Conservation (phyloP, 2,113 vertebrate genomes). For the Motacilla tschutschensis region DNA sequence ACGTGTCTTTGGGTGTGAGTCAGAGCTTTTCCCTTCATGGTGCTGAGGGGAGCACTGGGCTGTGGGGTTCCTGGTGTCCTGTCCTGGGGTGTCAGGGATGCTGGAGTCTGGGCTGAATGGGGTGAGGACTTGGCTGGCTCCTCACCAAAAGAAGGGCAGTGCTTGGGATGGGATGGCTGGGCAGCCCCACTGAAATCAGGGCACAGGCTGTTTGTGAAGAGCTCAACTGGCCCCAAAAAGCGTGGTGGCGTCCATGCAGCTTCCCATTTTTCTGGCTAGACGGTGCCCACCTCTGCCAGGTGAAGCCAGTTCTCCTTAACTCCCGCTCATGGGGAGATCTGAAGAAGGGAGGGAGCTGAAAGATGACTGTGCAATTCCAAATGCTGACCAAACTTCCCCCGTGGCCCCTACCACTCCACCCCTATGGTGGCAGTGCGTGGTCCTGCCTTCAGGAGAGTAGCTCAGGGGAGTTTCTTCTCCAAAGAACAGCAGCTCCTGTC, state of each 20-base stretch:
- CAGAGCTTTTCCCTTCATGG: not conserved
- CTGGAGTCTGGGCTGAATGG: not conserved
- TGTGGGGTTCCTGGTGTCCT: not conserved
- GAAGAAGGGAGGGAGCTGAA: not conserved
- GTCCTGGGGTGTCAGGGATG: not conserved
- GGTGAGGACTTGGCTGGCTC: not conserved
- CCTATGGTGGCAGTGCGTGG: accelerated
- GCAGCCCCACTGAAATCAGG: not conserved
- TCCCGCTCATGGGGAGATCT: accelerated
- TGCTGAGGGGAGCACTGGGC: not conserved
- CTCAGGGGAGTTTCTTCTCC: not conserved
- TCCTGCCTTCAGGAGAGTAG: not conserved
- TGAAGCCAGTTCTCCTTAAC: not conserved
- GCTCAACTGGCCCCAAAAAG: not conserved
- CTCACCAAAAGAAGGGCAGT: not conserved
- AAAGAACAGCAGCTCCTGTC: not conserved
- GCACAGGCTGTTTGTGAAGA: not conserved
- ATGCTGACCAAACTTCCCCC: not conserved
- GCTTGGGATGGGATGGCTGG: not conserved
- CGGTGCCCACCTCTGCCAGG: not conserved
- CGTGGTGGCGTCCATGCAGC: accelerated
- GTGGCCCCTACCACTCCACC: not conserved
- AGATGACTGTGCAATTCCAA: not conserved
- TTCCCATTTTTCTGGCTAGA: accelerated
- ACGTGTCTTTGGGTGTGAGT: not conserved